Base-by-base conservation (phyloP, 2,113 vertebrate species). In the Eubucco bourcierii region DNA sequence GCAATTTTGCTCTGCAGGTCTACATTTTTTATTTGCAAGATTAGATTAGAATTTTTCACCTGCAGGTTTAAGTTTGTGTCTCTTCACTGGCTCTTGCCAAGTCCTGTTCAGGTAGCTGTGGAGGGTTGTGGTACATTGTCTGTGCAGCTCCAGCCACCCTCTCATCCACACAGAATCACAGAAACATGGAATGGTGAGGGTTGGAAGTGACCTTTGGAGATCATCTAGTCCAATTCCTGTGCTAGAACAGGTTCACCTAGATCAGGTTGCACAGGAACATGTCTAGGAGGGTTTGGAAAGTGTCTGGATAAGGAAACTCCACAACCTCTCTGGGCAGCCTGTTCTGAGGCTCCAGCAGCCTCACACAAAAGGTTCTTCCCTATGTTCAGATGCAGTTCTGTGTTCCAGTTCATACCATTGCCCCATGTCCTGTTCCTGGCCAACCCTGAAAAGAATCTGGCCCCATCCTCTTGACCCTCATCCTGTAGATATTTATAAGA, bases 51-150 rank as follows among this genome's bases (percentile, higher is more conserved):
- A 65, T 86, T 79, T 52, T 65, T 23, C 37, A 56, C 17, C 73
- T 80, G 59, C 20, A 58, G 50, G 52, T 41, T 27, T 18, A 70
- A 88, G 29, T 24, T 75, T 56, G 12, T 65, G 19, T 50, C 47
- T 46, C 12, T 47, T 74, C 23, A 7, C 44, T 4, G 3, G 5
- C 13, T 87, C n/a, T 76, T 68, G 44, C 18, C 66, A 60, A 65
- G 19, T 19, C 21, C 34, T 55, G 47, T 21, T 78, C 46, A 33
- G 27, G 66, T 56, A 46, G 52, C 46, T 31, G 33, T 3, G 5
- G 27, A 12, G 21, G n/a, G n/a, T 5, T 0, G 0, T 2, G 9
- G n/a, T 17, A 60, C 10, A 25, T n/a, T 53, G 25, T n/a, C 52
- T 25, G 66, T 37, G n/a, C 55, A 64, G 71, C 56, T 75, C 37